Conservation (phyloP, 2,888 invertebrate species). For the Arenicola marina region DNA sequence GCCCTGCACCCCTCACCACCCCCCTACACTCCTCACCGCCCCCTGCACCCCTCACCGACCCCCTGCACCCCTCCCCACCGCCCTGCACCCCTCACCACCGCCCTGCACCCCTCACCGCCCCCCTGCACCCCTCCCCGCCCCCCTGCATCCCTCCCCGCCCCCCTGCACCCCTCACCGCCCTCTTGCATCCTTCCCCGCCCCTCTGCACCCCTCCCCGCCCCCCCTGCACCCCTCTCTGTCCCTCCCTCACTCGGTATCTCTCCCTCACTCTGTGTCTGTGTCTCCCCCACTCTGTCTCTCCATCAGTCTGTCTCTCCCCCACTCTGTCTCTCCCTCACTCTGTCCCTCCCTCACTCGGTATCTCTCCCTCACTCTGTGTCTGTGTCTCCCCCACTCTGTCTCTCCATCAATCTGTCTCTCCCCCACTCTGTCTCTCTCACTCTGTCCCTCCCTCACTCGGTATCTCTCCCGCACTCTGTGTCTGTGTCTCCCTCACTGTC, state of each 20-base stretch:
- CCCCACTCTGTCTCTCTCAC: neutral
- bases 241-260: slow-evolving; percentile 1
- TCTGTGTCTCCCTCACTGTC: slow-evolving; percentile 14
- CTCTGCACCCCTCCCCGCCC: neutral
- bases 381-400: slow-evolving; percentile 12
- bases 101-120: too few relatives aligned
- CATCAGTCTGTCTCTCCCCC: slow-evolving; percentile 17
- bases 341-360: neutral
- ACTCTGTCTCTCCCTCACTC: slow-evolving; percentile 10
- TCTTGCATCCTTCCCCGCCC: neutral
- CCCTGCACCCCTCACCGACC: slow-evolving; percentile 3
- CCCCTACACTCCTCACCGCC: neutral
- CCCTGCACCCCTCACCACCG: slow-evolving; percentile 16
- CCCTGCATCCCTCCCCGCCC: neutral
- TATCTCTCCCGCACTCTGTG: neutral
- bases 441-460: neutral
- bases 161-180: neutral
- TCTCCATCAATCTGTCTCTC: slow-evolving; percentile 8
- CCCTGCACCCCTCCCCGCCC: neutral
- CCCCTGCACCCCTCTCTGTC: too few relatives aligned
- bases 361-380: slow-evolving; percentile 12
- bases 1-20: too few relatives aligned
- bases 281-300: slow-evolving; percentile 7
- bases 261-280: neutral
- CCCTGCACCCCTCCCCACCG: neutral